Evolutionary conservation across 2,797 vertebrate genomes (phyloP).

Genomic region (Cuniculus paca): DNA sequence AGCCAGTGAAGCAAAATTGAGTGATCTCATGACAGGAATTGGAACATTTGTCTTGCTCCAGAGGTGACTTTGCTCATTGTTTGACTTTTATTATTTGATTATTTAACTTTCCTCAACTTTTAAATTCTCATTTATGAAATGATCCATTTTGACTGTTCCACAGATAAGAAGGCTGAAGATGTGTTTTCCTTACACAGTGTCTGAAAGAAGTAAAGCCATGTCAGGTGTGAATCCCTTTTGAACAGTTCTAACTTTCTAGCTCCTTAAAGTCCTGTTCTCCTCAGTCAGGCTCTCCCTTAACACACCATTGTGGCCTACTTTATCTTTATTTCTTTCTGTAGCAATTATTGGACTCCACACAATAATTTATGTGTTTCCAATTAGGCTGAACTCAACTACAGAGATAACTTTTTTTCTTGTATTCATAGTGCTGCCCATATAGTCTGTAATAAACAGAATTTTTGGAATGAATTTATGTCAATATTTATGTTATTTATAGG

Average conservation of each 20-base stretch:
- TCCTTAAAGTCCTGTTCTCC: background rate
- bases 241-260: background rate
- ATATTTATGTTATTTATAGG: background rate
- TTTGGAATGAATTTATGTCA: conserved; percentile 42
- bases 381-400: background rate
- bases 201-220: background rate
- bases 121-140: conserved; percentile 23
- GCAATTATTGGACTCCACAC: background rate
- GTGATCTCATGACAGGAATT: background rate
- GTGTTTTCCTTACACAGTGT: background rate
- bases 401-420: background rate
- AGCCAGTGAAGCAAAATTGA: background rate
- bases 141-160: background rate
- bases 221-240: conserved; percentile 1
- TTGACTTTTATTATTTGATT: conserved; percentile 34
- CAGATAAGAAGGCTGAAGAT: background rate
- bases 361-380: background rate
- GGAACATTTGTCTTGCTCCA: conserved; percentile 24
- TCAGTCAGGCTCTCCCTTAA: background rate
- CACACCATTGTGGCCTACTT: too few relatives aligned
- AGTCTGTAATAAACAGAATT: background rate
- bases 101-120: background rate
- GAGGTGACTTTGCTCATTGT: background rate
- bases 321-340: background rate
- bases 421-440: background rate